Conservation (phyloP, 1,140 invertebrate species). For the Hestina assimilis region DNA sequence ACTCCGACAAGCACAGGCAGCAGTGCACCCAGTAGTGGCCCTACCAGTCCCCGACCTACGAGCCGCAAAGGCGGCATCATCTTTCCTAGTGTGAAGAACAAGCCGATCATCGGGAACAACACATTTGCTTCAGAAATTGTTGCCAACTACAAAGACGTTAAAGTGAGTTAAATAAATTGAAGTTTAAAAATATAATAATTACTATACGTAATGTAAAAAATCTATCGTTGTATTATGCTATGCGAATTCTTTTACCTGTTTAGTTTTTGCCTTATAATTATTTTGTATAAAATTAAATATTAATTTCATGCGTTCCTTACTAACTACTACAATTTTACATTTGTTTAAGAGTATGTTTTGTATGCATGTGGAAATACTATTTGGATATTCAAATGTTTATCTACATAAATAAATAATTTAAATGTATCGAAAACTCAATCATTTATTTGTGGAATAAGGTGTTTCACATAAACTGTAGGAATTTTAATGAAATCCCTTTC, state of each 20-base stretch:
- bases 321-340: too few relatives aligned
- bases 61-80: constrained; percentile 88
- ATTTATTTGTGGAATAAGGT: not conserved
- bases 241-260: not conserved
- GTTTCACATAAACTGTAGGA: constrained; percentile 7
- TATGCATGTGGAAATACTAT: too few relatives aligned
- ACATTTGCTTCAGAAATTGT: constrained; percentile 87
- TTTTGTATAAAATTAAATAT: too few relatives aligned
- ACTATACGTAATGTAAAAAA: constrained; percentile 5
- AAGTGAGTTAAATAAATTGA: constrained; percentile 84
- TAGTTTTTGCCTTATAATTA: too few relatives aligned
- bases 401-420: too few relatives aligned
- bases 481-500: constrained; percentile 22
- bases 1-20: constrained; percentile 41
- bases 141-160: constrained; percentile 87
- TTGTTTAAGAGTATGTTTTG: too few relatives aligned
- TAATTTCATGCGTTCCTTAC: too few relatives aligned
- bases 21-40: constrained; percentile 20
- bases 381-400: too few relatives aligned
- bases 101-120: constrained; percentile 89
- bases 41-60: constrained; percentile 57
- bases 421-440: not conserved
- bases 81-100: constrained; percentile 94
- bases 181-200: constrained; percentile 8
- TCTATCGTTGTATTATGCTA: not conserved